phyloP scores from a whole-genome alignment of 2,888 invertebrate genomes.

The Auanema sp. region DNA sequence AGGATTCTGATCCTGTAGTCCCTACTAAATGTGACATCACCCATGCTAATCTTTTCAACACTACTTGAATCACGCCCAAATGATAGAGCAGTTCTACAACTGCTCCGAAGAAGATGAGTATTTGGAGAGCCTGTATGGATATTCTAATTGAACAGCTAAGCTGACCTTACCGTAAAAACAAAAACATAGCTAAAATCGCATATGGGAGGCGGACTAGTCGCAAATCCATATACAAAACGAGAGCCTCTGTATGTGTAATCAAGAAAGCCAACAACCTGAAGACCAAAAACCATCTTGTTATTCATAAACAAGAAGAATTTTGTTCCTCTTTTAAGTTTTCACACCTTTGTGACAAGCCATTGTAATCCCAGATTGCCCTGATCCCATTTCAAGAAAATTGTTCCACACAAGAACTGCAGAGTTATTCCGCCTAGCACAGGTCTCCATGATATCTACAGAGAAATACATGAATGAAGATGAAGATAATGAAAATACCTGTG shows the following conservation, averaged over 20 bases:
- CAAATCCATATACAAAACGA: conserved; percentile 2
- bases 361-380: conserved; percentile 4
- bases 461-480: not conserved
- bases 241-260: not conserved
- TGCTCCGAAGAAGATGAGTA: conserved; percentile 2
- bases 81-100: not conserved
- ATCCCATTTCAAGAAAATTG: conserved; percentile 3
- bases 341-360: conserved; percentile 5
- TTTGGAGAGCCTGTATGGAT: conserved; percentile 1
- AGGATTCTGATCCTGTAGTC: not conserved
- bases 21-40: not conserved
- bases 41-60: not conserved
- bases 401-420: not conserved
- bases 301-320: not conserved
- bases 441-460: not conserved
- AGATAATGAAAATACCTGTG: not conserved
- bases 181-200: conserved; percentile 2
- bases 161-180: not conserved
- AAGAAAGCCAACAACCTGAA: conserved; percentile 1
- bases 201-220: not conserved
- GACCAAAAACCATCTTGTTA: not conserved
- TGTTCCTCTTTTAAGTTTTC: not conserved
- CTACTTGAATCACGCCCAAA: not conserved
- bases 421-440: conserved; percentile 1
- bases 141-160: not conserved